phyloP scores from a whole-genome alignment of 2,797 vertebrate genomes.

The Jordanella pulchra region DNA sequence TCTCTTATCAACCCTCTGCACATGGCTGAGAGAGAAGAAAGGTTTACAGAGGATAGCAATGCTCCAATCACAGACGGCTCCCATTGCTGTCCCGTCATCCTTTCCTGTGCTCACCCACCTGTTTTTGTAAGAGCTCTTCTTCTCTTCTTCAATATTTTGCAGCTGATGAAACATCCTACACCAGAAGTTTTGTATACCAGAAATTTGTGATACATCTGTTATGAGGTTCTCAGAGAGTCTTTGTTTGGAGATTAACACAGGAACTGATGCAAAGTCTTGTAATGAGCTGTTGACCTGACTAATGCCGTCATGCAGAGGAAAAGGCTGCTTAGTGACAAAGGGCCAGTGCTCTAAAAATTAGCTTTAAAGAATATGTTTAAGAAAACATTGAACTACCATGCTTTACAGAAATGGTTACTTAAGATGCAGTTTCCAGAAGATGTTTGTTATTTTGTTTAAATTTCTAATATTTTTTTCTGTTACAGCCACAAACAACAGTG shows the following conservation, averaged over 20 bases:
- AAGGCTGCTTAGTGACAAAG: slow-evolving; percentile 34
- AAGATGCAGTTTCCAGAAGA: slow-evolving; percentile 10
- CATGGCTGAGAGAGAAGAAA: slow-evolving; percentile 74
- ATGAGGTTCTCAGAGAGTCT: slow-evolving; percentile 40
- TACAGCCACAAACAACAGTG: background rate
- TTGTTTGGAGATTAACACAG: slow-evolving; percentile 60
- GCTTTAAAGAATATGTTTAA: slow-evolving; percentile 41
- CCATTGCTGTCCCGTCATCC: slow-evolving; percentile 71
- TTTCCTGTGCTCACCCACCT: slow-evolving; percentile 71
- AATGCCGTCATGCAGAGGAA: slow-evolving; percentile 32
- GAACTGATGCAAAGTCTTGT: slow-evolving; percentile 67
- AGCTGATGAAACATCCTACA: slow-evolving; percentile 51
- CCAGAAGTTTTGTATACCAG: slow-evolving; percentile 32
- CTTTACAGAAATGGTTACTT: slow-evolving; percentile 44
- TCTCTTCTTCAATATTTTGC: slow-evolving; percentile 41
- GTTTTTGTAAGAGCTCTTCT: slow-evolving; percentile 57
- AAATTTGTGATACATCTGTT: slow-evolving; percentile 46
- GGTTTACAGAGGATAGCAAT: slow-evolving; percentile 65
- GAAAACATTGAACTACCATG: slow-evolving; percentile 54
- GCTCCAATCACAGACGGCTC: slow-evolving; percentile 73
- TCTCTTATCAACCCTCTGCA: slow-evolving; percentile 80
- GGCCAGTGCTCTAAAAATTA: slow-evolving; percentile 37
- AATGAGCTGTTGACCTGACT: slow-evolving; percentile 55
- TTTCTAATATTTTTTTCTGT: background rate
- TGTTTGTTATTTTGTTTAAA: background rate